phyloP scores from a whole-genome alignment of 2,113 vertebrate species.

The Nyctereutes procyonoides region DNA sequence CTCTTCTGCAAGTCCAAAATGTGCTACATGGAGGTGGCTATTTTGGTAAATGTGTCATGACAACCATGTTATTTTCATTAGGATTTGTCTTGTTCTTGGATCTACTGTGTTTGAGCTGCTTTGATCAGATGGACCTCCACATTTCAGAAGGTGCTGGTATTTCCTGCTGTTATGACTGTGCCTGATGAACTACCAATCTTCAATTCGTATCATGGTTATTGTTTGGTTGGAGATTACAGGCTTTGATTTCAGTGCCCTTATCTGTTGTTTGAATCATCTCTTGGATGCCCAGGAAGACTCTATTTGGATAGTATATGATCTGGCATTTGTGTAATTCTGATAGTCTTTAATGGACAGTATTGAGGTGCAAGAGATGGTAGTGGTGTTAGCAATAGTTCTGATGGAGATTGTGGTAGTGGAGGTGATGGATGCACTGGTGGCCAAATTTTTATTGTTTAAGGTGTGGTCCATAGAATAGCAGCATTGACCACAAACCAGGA shows the following conservation, averaged over 20 bases:
- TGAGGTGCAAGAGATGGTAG: background rate
- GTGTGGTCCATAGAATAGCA: background rate
- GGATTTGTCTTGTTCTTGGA: background rate
- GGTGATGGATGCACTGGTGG: background rate
- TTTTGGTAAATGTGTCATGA: constrained; percentile 26
- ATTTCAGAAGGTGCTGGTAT: constrained; percentile 14
- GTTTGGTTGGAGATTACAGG: background rate
- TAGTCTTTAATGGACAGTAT: background rate
- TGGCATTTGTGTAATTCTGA: background rate
- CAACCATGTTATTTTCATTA: constrained; percentile 58
- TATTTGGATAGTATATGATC: background rate
- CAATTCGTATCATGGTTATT: background rate
- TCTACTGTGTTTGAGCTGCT: constrained; percentile 39
- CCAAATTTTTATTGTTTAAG: background rate
- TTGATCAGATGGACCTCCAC: background rate
- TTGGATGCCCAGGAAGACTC: background rate
- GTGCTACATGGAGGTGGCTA: constrained; percentile 43
- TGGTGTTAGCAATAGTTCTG: background rate
- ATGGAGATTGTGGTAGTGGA: background rate
- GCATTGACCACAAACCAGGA: background rate
- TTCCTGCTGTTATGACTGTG: background rate
- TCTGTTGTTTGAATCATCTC: background rate
- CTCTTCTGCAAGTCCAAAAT: background rate
- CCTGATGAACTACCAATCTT: background rate
- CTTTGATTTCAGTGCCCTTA: background rate